These are phyloP conservation scores for Cotesia vestalis DNA, from an alignment of 1,140 invertebrate genomes.

Conservation along the genomic window DNA sequence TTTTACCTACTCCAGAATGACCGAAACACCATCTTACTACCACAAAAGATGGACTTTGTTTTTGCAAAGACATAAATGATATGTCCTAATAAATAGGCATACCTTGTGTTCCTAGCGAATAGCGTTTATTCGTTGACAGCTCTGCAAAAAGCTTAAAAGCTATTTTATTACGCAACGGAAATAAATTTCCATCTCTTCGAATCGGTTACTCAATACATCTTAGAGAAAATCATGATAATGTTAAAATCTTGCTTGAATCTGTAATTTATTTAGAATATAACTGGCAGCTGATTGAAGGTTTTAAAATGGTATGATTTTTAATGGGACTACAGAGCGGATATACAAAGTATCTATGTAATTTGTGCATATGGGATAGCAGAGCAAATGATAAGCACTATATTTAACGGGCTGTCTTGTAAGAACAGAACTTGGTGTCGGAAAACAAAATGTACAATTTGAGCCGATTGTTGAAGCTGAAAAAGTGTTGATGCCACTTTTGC, in stretches of 20 bases:
- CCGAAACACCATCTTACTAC: too few relatives aligned
- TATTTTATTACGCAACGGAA: slow-evolving; percentile 46
- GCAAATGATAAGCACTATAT: slow-evolving; percentile 49
- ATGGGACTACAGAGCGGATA: too few relatives aligned
- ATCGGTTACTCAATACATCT: slow-evolving; percentile 49
- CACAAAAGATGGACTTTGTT: too few relatives aligned
- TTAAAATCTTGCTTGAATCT: too few relatives aligned
- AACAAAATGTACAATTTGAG: too few relatives aligned
- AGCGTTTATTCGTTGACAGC: neutral
- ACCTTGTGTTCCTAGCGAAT: neutral
- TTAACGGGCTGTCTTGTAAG: slow-evolving; percentile 47
- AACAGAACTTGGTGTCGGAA: neutral
- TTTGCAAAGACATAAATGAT: too few relatives aligned
- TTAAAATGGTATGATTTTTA: too few relatives aligned
- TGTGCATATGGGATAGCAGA: slow-evolving; percentile 63
- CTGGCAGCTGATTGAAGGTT: too few relatives aligned
- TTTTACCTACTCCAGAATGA: too few relatives aligned
- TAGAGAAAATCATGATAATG: too few relatives aligned
- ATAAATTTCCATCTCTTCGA: slow-evolving; percentile 52
- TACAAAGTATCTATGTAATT: slow-evolving; percentile 60
- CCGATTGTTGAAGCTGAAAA: neutral
- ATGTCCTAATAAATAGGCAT: too few relatives aligned
- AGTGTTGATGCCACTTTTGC: neutral
- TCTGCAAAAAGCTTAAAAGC: slow-evolving; percentile 2
- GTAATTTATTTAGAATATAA: too few relatives aligned